Evolutionary conservation across 2,888 invertebrate species (phyloP).

Genomic region (Hypolimnas misippus): DNA sequence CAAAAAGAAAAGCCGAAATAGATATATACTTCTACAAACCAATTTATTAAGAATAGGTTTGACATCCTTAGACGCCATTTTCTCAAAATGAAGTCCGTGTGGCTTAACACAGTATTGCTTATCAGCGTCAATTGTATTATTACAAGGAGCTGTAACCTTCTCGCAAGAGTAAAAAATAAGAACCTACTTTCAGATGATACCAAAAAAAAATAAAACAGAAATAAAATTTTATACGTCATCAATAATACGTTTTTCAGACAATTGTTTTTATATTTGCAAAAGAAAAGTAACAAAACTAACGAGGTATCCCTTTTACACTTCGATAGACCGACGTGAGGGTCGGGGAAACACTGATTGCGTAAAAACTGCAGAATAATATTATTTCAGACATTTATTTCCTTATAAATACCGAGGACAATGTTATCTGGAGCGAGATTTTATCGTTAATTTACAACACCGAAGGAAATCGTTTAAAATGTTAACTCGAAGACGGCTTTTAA

Average conservation of each 20-base stretch:
- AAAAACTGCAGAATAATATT: conserved; percentile 11
- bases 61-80: too few species aligned
- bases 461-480: not conserved
- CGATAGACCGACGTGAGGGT: conserved; percentile 13
- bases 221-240: not conserved
- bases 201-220: too few species aligned
- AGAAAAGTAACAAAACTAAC: not conserved
- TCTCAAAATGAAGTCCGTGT: too few species aligned
- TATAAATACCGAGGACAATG: not conserved
- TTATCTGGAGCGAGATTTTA: conserved; percentile 3
- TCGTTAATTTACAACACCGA: not conserved
- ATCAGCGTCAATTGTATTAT: too few species aligned
- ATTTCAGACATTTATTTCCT: not conserved
- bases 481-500: not conserved
- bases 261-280: conserved; percentile 9
- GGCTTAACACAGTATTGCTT: too few species aligned
- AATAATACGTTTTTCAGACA: not conserved
- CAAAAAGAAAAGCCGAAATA: too few species aligned
- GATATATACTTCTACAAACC: too few species aligned
- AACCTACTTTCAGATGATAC: too few species aligned
- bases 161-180: too few species aligned
- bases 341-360: conserved; percentile 17
- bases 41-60: too few species aligned
- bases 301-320: conserved; percentile 8
- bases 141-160: too few species aligned